Base-by-base conservation (phyloP, 2,797 vertebrate genomes). In the Schizopygopsis pylzovi region DNA sequence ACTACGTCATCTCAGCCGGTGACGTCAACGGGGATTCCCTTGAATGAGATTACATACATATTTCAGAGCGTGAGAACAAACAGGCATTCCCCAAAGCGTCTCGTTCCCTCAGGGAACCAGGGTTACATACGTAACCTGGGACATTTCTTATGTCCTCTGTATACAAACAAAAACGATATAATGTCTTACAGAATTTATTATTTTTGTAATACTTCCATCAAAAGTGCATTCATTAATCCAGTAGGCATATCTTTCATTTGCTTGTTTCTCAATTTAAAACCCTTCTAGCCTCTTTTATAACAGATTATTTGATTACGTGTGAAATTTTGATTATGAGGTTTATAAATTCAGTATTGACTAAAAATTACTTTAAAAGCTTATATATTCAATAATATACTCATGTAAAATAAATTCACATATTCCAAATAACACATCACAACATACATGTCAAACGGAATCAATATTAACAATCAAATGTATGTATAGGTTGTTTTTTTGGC, bases 361-460 rank as follows among this genome's bases (percentile, higher is more conserved):
- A 20, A 80, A 67, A 28, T 6, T 9, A 1, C 47, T 11, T 80
- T 7, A 5, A 70, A 47, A 81, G 9, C 9, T 5, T 20, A 20
- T 65, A 65, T 4, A 11, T 59, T 73, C 54, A 76, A 37, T 10
- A 72, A 67, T 6, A 77, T 78, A 78, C 22, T 77, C 8, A 37
- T 37, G 18, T 39, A 6, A 25, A 52, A 41, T 9, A 33, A 68
- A 43, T 68, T 52, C 15, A 56, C 59, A 56, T 22, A n/a, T 84
- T 84, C 47, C 6, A 54, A 54, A 68, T 43, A 28, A 52, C 45
- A 84, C 41, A 79, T 6, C 16, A 56, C 41, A n/a, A 61, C 41
- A 61, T 45, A 70, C 39, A 61, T 37, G 5, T 79, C 25, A 59
- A 85, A 71, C 83, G 80, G 39, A 61, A 73, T 72, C 25, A 59